Percentiles rank a stretch among this genome's conserved stretches.
phyloP scores from a whole-genome alignment of 2,113 vertebrate species.

The Apteryx owenii region DNA sequence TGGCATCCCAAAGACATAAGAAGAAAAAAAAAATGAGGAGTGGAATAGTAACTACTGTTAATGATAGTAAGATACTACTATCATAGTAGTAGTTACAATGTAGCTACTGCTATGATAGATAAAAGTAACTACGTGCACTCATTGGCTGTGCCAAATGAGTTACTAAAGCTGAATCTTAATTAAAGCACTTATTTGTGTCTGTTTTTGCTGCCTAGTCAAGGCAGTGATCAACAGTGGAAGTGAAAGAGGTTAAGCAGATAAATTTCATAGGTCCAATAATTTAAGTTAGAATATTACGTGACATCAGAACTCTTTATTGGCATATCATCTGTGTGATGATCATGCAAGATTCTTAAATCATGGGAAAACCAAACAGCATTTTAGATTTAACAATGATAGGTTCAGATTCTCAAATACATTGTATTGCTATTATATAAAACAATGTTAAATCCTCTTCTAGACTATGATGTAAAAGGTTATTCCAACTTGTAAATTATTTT shows the following conservation, averaged over 20 bases:
- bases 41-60: not conserved
- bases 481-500: not conserved
- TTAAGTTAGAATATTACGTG: not conserved
- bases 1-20: not conserved
- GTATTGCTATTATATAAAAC: not conserved
- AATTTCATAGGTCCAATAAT: not conserved
- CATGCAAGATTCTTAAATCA: not conserved
- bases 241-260: not conserved
- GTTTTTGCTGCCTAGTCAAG: not conserved
- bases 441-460: not conserved
- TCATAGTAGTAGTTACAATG: not conserved
- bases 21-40: not conserved
- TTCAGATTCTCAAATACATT: not conserved
- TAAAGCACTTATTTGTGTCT: not conserved
- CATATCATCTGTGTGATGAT: not conserved
- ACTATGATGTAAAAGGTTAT: not conserved
- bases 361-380: not conserved
- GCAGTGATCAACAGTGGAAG: not conserved
- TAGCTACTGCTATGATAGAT: not conserved
- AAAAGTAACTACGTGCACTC: not conserved
- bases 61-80: not conserved
- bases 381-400: not conserved
- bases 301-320: conserved; percentile 18
- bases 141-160: not conserved
- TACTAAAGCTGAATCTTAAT: not conserved